Evolutionary conservation across 2,113 vertebrate genomes (phyloP), one percentile per base, ranked within the genome.

Genomic region (Setophaga kirtlandii): DNA sequence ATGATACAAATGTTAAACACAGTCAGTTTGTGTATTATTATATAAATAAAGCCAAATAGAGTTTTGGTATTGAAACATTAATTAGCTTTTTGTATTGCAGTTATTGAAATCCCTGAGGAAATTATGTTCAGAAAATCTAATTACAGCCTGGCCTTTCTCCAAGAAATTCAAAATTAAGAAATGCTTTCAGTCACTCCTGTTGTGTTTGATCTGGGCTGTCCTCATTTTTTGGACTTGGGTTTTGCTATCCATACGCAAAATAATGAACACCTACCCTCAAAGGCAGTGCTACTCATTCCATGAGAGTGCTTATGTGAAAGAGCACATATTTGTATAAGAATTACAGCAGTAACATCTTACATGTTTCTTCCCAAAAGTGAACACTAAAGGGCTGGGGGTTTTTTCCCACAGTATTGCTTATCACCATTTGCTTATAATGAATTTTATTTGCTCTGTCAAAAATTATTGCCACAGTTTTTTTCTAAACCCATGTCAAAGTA

Each of bases 121-220:
- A 94, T 91, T 64, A 68, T 59, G 25, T 68, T 84, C 65, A 79
- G 28, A 91, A 91, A 95, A 85, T 84, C 80, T 94, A 89, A 79
- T 93, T 84, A 89, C 22, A 58, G 31, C 13, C 31, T 91, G 89
- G 77, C 49, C 28, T 82, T 94, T 89, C 74, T 91, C 69, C 87
- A 94, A 96, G 49, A 93, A 89, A 73, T 82, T 81, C 4, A 71
- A 82, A 84, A 79, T 91, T 60, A 91, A 84, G 65, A 83, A 64
- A 68, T 1, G 0, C 25, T 89, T 82, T 84, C 35, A 49, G 6
- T 87, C 39, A 68, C 24, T 46, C 31, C 24, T 87, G 35, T 84
- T 74, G 47, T 49, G 11, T 92, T 67, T 92, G 62, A 67, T 89
- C 33, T 87, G 28, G 15, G 64, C 87, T n/a, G 2, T 74, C 13